Base-by-base conservation (phyloP, 2,888 invertebrate species). In the Mayetiola destructor region DNA sequence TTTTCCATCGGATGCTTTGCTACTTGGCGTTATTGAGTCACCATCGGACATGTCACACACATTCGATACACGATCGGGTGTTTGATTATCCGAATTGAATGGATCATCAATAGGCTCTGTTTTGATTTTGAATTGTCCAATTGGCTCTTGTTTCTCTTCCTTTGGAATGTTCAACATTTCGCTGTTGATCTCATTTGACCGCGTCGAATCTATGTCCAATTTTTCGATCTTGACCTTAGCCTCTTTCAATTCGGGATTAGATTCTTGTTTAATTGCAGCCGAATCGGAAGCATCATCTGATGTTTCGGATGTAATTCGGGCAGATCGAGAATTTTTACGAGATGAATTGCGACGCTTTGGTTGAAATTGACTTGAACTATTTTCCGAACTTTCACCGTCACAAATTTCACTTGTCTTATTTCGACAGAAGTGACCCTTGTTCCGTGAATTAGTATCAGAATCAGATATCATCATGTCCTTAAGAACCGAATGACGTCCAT, bases 261-360 rank as follows among this genome's bases (percentile, higher is more conserved):
- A 37, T 23, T 42, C 57, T 14, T 20, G 6, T 20, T 57, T 57
- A 8, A 18, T n/a, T 20, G 5, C 20, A 5, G 16, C 29, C 37
- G 20, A 16, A 16, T 32, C 53, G 40, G 8, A 36, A 39, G 82
- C 82, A 57, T 85, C 84, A 62, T 85, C 86, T 36, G 86, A 85
- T 2, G 86, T 83, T 65, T 89, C 88, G 10, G 86, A 87, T 59
- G 84, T 80, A 59, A 88, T 86, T 23, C 85, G 78, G 0, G 69
- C 69, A 21, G 84, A 80, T 62, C 83, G 75, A 0, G 83, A 84
- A 63, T 81, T 80, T 66, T 85, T 84, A 58, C 83, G 77, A 2
- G 75, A 73, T 1, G 80, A 74, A 2, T 79, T 73, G 67, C 82
- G 83, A 5, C 58, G 56, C 8, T 56, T 8, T 36, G 56, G 52